Percentiles rank a stretch among this genome's conserved stretches.
These are phyloP conservation scores for Bombus sylvicola DNA, from an alignment of 1,140 invertebrate species.

Conservation along the genomic window DNA sequence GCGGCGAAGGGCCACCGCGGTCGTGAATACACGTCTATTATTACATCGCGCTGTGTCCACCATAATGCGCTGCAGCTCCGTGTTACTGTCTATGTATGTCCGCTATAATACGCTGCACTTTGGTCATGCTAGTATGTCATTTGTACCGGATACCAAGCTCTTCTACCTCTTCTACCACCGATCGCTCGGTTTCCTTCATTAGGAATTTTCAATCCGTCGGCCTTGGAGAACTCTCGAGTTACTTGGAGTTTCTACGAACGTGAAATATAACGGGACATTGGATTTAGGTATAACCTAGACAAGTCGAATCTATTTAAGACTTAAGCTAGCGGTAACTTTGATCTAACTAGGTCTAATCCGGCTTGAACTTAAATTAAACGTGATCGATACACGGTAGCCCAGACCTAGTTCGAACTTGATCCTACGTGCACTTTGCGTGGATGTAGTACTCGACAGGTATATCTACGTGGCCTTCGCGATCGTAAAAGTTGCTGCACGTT, in stretches of 20 bases:
- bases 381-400: not conserved
- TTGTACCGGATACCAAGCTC: not conserved
- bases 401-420: conserved; percentile 7
- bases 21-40: conserved; percentile 71
- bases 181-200: not conserved
- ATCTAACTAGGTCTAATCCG: not conserved
- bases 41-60: conserved; percentile 64
- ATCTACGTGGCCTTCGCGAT: not conserved
- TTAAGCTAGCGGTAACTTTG: not conserved
- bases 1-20: conserved; percentile 53
- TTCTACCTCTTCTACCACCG: not conserved
- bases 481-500: not conserved
- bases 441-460: too few species aligned
- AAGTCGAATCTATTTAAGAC: not conserved
- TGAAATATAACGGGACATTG: not conserved
- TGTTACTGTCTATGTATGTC: conserved; percentile 8
- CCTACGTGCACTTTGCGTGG: not conserved
- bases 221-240: not conserved
- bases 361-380: not conserved
- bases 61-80: conserved; percentile 15
- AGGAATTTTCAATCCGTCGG: not conserved
- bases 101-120: not conserved
- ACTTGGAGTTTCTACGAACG: not conserved
- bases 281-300: not conserved
- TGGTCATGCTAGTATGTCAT: not conserved